Evolutionary conservation across 23 tunicate genomes (phyloP).

Genomic region (Pegea sp.): DNA sequence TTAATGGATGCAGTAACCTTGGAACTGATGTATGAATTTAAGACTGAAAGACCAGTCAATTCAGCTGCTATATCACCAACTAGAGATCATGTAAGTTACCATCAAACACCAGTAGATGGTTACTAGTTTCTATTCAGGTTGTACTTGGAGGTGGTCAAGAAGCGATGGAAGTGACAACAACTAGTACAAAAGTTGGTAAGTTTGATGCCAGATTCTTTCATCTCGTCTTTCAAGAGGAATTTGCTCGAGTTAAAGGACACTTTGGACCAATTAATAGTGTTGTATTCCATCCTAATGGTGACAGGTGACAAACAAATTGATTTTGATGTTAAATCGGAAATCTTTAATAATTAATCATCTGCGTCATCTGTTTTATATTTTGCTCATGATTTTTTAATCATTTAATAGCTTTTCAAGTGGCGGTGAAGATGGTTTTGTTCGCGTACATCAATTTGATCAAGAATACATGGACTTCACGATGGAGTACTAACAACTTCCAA

Average conservation of each 20-base stretch:
- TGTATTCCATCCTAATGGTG: slow-evolving; percentile 86
- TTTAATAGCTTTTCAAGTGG: slow-evolving; percentile 62
- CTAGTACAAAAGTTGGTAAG: slow-evolving; percentile 78
- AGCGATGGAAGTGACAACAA: slow-evolving; percentile 94
- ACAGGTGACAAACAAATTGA: slow-evolving; percentile 15
- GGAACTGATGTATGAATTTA: slow-evolving; percentile 41
- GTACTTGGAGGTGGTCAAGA: slow-evolving; percentile 98
- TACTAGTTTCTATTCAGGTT: slow-evolving; percentile 20
- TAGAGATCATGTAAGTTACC: slow-evolving; percentile 39
- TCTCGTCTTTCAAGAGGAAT: slow-evolving; percentile 80
- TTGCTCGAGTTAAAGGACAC: slow-evolving; percentile 86
- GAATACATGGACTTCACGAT: slow-evolving; percentile 29
- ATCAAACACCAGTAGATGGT: not conserved
- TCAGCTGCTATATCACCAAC: slow-evolving; percentile 82
- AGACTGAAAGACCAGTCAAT: slow-evolving; percentile 87
- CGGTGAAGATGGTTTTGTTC: slow-evolving; percentile 89
- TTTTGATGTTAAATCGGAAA: not conserved
- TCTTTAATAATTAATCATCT: no score
- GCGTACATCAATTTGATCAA: slow-evolving; percentile 68
- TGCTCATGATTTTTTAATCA: no score
- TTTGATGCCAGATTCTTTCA: slow-evolving; percentile 97
- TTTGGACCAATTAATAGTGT: slow-evolving; percentile 96
- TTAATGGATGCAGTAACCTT: slow-evolving; percentile 46
- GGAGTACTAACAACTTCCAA: slow-evolving; percentile 13
- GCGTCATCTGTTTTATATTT: no score